These are phyloP conservation scores for Xestia ashworthii DNA, from an alignment of 2,888 invertebrate species.

Conservation along the genomic window DNA sequence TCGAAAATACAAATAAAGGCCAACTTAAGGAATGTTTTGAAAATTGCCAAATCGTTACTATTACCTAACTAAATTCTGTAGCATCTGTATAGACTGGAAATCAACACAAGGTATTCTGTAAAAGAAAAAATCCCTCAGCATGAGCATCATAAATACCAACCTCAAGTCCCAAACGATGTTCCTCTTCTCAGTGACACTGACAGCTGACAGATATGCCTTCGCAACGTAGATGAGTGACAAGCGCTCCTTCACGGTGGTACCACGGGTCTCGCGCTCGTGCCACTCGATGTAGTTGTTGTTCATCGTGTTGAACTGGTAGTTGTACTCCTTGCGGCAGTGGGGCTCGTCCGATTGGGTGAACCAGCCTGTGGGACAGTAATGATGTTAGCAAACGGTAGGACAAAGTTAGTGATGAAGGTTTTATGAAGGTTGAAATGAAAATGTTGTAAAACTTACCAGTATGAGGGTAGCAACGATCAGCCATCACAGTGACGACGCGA, in stretches of 20 bases:
- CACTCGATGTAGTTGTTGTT: constrained; percentile 95
- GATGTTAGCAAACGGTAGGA: not conserved
- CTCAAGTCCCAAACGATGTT: constrained; percentile 96
- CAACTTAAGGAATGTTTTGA: too few species aligned
- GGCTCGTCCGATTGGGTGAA: constrained; percentile 95
- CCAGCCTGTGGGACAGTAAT: constrained; percentile 91
- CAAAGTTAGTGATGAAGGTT: not conserved
- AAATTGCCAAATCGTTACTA: not conserved
- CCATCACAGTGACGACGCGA: constrained; percentile 96
- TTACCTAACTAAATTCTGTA: not conserved
- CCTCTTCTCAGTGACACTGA: constrained; percentile 96
- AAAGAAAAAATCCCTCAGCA: not conserved
- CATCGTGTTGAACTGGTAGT: constrained; percentile 93
- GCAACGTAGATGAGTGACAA: constrained; percentile 95
- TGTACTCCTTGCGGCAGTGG: constrained; percentile 95
- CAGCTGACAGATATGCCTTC: constrained; percentile 94
- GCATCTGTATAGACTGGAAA: not conserved
- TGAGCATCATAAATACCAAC: constrained; percentile 68
- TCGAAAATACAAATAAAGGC: not conserved
- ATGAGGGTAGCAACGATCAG: constrained; percentile 96
- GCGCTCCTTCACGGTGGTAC: constrained; percentile 91
- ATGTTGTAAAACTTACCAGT: constrained; percentile 91
- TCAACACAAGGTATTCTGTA: not conserved
- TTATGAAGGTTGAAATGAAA: not conserved
- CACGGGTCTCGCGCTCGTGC: constrained; percentile 95